Evolutionary conservation across 1,140 invertebrate species (phyloP), one percentile per base, ranked within the genome.

Genomic region (Anoplolepis gracilipes): DNA sequence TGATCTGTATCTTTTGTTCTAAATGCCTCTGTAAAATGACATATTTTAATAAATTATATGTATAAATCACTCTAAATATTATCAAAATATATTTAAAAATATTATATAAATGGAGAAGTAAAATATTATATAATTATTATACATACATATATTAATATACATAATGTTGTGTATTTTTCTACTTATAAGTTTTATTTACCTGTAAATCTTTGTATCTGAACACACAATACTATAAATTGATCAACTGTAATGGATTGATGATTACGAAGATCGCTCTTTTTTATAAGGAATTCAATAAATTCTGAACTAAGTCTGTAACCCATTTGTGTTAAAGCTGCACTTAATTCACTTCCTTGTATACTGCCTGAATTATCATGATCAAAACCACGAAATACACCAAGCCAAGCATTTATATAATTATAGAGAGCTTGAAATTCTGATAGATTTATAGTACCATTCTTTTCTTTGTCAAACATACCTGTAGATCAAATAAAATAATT

Each of bases 391-490:
- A 98, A 98, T 6, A 97, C 97, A 19, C 95, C 95, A 19, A 98
- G 94, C 98, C 98, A 99, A 89, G 98, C 96, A 92, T 98, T 98
- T 49, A 99, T 97, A 91, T 98, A 99, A 69, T 97, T 97, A 94
- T 97, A 99, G 10, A 99, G 94, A 89, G 97, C 97, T 91, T 97
- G 97, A 93, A 99, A 99, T 95, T 98, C 98, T 90, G 96, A 95
- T 0, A 98, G 76, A 93, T 98, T 97, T 89, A 99, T 98, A n/a
- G 97, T 97, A n/a, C 98, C 98, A 86, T 96, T 97, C 88, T 97
- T 96, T 92, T 98, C 97, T 89, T 96, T 96, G 93, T 98, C 98
- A 96, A 99, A 99, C 97, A 99, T 98, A 82, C 97, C 97, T 97
- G 89, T 4, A 28, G 19, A 59, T 30, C 0, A 82, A 53, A 55